Conservation (phyloP, 2,797 vertebrate species). For the Anas bernieri region DNA sequence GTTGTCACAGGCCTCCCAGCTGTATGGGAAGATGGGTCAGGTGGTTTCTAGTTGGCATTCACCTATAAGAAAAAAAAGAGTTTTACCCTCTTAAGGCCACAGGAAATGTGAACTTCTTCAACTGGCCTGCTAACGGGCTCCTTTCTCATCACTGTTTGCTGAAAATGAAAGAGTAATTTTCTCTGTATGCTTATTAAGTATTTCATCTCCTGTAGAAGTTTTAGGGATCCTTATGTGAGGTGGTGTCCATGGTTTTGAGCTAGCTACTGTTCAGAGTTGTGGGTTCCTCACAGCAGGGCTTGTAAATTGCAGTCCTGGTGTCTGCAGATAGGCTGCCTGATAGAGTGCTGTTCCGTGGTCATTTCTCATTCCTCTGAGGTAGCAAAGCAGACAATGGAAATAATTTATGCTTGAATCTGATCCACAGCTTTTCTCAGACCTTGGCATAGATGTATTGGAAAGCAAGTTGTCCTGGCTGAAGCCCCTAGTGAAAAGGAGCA, state of each 20-base stretch:
- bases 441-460: background rate
- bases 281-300: background rate
- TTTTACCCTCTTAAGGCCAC: background rate
- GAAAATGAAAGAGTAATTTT: background rate
- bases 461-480: slow-evolving; percentile 18
- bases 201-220: background rate
- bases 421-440: slow-evolving; percentile 18
- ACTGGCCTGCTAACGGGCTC: background rate
- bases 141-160: background rate
- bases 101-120: background rate
- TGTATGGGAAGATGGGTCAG: background rate
- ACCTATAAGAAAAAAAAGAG: background rate
- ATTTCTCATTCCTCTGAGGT: slow-evolving; percentile 6
- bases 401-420: slow-evolving; percentile 23
- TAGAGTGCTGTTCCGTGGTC: background rate
- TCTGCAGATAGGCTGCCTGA: slow-evolving; percentile 1
- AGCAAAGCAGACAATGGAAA: slow-evolving; percentile 27
- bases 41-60: background rate
- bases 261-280: rapidly evolving
- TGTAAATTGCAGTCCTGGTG: background rate
- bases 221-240: background rate
- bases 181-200: background rate
- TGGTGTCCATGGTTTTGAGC: background rate
- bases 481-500: background rate
- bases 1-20: background rate